Conservation (phyloP, 2,888 invertebrate species). For the Lordiphosa andalusiaca region DNA sequence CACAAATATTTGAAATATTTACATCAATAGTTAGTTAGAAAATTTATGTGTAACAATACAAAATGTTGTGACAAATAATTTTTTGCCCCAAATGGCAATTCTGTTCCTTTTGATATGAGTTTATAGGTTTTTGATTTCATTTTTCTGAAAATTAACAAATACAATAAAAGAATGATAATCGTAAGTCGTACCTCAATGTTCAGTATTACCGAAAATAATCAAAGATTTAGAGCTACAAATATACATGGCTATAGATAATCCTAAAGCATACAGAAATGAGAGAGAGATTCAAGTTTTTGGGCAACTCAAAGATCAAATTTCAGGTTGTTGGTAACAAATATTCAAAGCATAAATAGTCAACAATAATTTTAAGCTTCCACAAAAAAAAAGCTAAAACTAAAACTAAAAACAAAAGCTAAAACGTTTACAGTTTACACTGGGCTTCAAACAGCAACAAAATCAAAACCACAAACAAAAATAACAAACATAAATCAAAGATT, state of each 20-base stretch:
- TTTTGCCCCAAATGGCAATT: constrained; percentile 32
- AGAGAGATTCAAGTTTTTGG: neutral
- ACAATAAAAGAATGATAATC: constrained; percentile 61
- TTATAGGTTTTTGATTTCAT: constrained; percentile 27
- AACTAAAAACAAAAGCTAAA: constrained; percentile 66
- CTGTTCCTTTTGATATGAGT: constrained; percentile 34
- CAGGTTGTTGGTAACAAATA: constrained; percentile 39
- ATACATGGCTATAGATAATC: constrained; percentile 19
- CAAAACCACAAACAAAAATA: constrained; percentile 38
- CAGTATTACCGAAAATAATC: constrained; percentile 37
- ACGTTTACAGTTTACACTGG: constrained; percentile 76
- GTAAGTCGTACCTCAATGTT: constrained; percentile 74
- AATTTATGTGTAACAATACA: constrained; percentile 21
- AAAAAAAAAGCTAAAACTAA: constrained; percentile 77
- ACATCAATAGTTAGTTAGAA: constrained; percentile 53
- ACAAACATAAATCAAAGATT: constrained; percentile 22
- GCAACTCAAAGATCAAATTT: constrained; percentile 29
- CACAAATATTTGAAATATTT: constrained; percentile 15
- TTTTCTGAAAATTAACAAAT: constrained; percentile 26
- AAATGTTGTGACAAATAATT: constrained; percentile 68
- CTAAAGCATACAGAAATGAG: neutral
- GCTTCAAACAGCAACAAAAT: constrained; percentile 80
- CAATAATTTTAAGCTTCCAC: constrained; percentile 33
- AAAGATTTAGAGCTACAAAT: neutral
- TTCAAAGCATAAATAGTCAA: constrained; percentile 29